These are phyloP conservation scores for Pogonocherus hispidulus DNA, from an alignment of 2,888 invertebrate genomes.

Conservation along the genomic window DNA sequence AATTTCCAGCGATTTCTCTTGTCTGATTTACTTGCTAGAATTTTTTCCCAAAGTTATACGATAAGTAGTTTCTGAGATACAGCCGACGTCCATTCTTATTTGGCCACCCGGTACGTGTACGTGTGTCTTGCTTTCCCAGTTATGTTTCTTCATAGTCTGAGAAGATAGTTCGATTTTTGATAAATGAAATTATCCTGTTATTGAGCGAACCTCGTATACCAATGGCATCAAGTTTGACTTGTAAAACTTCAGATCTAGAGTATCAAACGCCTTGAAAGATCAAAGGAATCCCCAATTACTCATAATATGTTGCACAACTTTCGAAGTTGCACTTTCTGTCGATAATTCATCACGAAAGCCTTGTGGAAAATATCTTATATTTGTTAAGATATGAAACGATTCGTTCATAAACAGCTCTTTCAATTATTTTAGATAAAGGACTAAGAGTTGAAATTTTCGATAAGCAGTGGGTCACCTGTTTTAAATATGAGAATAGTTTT, in stretches of 20 bases:
- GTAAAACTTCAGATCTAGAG: background rate
- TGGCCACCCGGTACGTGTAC: background rate
- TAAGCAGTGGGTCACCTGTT: constrained; percentile 5
- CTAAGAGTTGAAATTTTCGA: constrained; percentile 23
- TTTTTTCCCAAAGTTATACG: too few relatives aligned
- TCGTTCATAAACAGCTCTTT: background rate
- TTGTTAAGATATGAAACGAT: background rate
- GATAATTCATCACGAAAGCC: background rate
- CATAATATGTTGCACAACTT: background rate
- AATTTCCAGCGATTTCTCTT: too few relatives aligned
- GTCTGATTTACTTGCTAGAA: too few relatives aligned
- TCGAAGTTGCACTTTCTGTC: background rate
- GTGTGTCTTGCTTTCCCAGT: too few relatives aligned
- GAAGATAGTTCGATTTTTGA: background rate
- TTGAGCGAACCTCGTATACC: background rate
- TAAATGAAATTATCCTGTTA: background rate
- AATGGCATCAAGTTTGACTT: background rate
- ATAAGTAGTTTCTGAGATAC: too few relatives aligned
- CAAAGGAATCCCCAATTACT: background rate
- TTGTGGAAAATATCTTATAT: background rate
- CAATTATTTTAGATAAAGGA: constrained; percentile 17
- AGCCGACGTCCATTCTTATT: too few relatives aligned
- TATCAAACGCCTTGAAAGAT: background rate
- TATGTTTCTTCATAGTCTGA: too few relatives aligned
- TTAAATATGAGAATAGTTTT: constrained; percentile 19